Base-by-base conservation (phyloP, 2,888 invertebrate genomes). In the Cheilosia pagana region DNA sequence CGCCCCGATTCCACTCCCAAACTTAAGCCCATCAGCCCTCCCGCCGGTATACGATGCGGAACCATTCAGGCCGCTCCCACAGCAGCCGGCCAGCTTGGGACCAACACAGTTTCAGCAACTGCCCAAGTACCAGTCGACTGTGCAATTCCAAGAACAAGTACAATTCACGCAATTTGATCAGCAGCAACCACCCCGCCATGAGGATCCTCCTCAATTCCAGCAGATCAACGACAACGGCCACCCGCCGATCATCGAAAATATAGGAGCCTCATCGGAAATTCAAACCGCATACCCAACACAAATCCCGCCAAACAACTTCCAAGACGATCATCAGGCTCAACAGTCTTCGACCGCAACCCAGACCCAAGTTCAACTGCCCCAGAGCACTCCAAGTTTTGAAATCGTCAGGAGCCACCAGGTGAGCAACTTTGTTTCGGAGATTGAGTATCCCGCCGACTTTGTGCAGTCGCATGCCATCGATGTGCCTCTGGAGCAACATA, bases 391-490 rank as follows among this genome's bases (percentile, higher is more conserved):
- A 55, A 89, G 88, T 74, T 90, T 91, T 79, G 91, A 91, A 68
- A 91, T 91, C 16, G 87, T 91, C 19, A 94, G 94, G 88, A 95
- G 95, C 88, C 92, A 96, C 65, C 94, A 95, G 50, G 88, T 96
- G 6, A 94, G 94, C 3, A 95, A 95, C 88, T 95, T 93, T 88
- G 92, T 95, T 0, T 94, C 95, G 50, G 95, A 95, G 1, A 93
- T 96, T 50, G 95, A 95, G 87, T 95, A 95, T 90, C 95, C 96
- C 10, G 93, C 95, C 50, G 95, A 95, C 87, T 93, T 94, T 68
- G 93, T 95, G 75, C 94, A 95, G 88, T 90, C 92, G 2, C 90
- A 90, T 67, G 86, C 91, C 10, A 89, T 90, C 19, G 92, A 92
- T 75, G 94, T 96, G 0, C 28, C 55, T 8, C 72, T 59, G 8